A percentile compares a stretch with the other conserved stretches of the same genome.
Evolutionary conservation across 2,888 invertebrate genomes (phyloP).

Genomic region (Lottia gigantea): DNA sequence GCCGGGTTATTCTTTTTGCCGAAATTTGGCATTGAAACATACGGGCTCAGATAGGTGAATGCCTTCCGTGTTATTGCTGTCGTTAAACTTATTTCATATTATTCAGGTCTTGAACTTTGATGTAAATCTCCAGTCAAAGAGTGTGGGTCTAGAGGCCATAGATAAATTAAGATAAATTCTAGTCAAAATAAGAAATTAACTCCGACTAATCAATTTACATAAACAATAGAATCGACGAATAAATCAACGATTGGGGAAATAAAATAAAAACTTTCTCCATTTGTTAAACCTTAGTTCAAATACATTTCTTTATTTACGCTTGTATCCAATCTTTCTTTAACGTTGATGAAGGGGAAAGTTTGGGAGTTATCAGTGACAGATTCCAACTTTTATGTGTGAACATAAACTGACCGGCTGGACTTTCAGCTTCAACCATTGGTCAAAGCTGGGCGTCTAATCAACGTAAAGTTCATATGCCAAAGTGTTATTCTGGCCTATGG

Average conservation of each 20-base stretch:
- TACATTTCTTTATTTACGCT: neutral
- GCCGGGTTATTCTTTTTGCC: too few relatives aligned
- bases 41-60: too few relatives aligned
- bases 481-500: neutral
- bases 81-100: too few relatives aligned
- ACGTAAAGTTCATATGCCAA: slow-evolving; percentile 1
- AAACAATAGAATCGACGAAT: too few relatives aligned
- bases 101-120: too few relatives aligned
- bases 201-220: too few relatives aligned
- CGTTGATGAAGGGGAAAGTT: neutral
- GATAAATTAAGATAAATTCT: too few relatives aligned
- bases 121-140: too few relatives aligned
- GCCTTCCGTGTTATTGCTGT: too few relatives aligned
- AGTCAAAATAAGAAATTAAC: too few relatives aligned
- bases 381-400: neutral
- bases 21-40: too few relatives aligned
- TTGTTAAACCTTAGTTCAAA: neutral
- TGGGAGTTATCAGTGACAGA: slow-evolving; percentile 7
- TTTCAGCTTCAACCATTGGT: neutral
- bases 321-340: slow-evolving; percentile 2
- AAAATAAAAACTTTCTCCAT: neutral
- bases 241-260: neutral
- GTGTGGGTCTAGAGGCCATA: too few relatives aligned
- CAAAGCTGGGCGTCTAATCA: slow-evolving; percentile 1
- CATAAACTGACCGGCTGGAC: slow-evolving; percentile 8